Conservation (phyloP, 2,888 invertebrate genomes). For the Caenorhabditis panamensis region DNA sequence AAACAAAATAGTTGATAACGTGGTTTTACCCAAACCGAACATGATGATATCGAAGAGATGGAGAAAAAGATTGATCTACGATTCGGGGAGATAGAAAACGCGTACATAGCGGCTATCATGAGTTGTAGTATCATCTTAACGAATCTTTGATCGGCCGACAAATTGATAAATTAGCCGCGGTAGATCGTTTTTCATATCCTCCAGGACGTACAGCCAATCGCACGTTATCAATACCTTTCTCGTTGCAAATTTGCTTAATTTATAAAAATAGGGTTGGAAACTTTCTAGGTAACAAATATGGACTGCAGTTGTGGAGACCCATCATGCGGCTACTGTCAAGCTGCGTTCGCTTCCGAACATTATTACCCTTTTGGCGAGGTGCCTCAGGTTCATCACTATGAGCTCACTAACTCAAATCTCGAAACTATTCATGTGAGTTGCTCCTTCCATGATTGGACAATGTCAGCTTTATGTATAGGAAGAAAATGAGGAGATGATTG, state of each 20-base stretch:
- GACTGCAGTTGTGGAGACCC: conserved; percentile 39
- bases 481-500: neutral
- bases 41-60: neutral
- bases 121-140: neutral
- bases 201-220: too few relatives aligned
- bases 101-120: neutral
- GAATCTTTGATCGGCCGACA: neutral
- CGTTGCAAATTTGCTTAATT: neutral
- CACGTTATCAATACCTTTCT: neutral
- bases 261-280: neutral
- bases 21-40: neutral
- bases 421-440: conserved; percentile 6
- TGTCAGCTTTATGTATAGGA: neutral
- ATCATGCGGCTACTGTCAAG: conserved; percentile 47
- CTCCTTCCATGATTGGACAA: neutral
- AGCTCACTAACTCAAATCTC: neutral
- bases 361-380: conserved; percentile 15
- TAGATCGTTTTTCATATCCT: too few relatives aligned
- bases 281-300: conserved; percentile 10
- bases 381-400: neutral
- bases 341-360: neutral
- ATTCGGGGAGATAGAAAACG: conserved; percentile 26
- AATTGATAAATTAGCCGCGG: neutral
- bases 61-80: conserved; percentile 13
- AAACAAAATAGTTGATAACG: conserved; percentile 1